These are phyloP conservation scores for Harpalus rubripes DNA, from an alignment of 2,888 invertebrate genomes.

Conservation along the genomic window DNA sequence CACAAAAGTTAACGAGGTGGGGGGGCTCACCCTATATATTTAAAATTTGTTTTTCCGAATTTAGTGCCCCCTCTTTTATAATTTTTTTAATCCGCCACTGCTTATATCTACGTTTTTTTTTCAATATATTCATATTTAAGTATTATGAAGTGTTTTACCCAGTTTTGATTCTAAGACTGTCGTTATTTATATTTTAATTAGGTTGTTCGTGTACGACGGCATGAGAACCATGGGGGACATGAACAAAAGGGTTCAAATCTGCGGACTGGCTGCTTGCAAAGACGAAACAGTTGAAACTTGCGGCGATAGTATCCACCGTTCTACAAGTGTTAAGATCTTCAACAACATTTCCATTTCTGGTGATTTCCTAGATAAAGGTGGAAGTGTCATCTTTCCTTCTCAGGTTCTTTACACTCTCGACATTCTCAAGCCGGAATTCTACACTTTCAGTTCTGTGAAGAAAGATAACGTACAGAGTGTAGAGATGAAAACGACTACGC, in stretches of 20 bases:
- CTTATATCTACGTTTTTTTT: no score
- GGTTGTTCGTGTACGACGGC: slow-evolving; percentile 35
- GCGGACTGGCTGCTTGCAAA: slow-evolving; percentile 62
- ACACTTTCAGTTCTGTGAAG: not conserved
- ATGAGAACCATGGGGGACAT: not conserved
- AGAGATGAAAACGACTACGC: slow-evolving; percentile 25
- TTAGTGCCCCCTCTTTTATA: no score
- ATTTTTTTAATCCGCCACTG: no score
- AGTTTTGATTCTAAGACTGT: no score
- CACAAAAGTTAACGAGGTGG: no score
- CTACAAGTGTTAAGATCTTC: not conserved
- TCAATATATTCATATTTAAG: no score
- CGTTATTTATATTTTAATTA: not conserved
- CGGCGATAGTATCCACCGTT: slow-evolving; percentile 18
- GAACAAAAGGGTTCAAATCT: slow-evolving; percentile 48
- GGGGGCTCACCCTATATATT: no score
- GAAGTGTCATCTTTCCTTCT: slow-evolving; percentile 37
- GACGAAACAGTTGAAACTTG: slow-evolving; percentile 49
- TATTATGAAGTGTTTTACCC: no score
- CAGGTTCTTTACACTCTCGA: not conserved
- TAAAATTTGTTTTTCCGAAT: no score
- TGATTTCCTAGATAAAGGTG: slow-evolving; percentile 44
- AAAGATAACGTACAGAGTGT: not conserved
- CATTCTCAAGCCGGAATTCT: not conserved
- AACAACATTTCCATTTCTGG: slow-evolving; percentile 28